A percentile compares a stretch with the other conserved stretches of the same genome.
Conservation (phyloP, 2,797 vertebrate species). For the Pipistrellus pipistrellus region DNA sequence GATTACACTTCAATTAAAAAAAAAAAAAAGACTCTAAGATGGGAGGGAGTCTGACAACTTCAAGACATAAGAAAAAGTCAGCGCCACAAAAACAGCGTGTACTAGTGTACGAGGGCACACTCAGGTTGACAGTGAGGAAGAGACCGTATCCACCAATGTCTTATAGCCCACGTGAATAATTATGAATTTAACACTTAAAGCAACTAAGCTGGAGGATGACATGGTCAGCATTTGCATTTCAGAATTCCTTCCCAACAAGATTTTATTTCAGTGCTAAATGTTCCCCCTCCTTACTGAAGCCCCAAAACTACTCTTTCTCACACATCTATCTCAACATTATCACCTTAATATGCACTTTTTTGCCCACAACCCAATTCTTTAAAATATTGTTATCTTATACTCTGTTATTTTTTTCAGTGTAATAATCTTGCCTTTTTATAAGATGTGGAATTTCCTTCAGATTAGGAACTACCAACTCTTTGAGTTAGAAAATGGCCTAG, state of each 20-base stretch:
- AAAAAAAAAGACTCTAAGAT: background rate
- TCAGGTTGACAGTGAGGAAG: background rate
- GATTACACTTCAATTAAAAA: background rate
- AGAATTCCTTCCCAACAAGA: background rate
- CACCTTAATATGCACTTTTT: background rate
- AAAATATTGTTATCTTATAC: background rate
- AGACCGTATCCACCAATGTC: background rate
- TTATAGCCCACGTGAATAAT: background rate
- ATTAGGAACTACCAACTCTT: background rate
- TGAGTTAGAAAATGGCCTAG: background rate
- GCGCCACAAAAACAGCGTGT: background rate
- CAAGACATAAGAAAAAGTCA: slow-evolving; percentile 1
- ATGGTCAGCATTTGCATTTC: background rate
- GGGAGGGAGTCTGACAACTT: background rate
- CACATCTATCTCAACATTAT: background rate
- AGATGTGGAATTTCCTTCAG: background rate
- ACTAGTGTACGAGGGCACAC: background rate
- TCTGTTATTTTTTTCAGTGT: background rate
- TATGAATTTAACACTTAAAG: background rate
- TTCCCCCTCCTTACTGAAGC: background rate
- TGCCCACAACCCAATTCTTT: background rate
- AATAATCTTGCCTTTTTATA: background rate
- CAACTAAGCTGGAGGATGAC: background rate
- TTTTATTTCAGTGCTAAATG: background rate
- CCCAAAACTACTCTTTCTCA: background rate